Evolutionary conservation across 2,113 vertebrate species (phyloP).

Genomic region (Eptesicus fuscus): DNA sequence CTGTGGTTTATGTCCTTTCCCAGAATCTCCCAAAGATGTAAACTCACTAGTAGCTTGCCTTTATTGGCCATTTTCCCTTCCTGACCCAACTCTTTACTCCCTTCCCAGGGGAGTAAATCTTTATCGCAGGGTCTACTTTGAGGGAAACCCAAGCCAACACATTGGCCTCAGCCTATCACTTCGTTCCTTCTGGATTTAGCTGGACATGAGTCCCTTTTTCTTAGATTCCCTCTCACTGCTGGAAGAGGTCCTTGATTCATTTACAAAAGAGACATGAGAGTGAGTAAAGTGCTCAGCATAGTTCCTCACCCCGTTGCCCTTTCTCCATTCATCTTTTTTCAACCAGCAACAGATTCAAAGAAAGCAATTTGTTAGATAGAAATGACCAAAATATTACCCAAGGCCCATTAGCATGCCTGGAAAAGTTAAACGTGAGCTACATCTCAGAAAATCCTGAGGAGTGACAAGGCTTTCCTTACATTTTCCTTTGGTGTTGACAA

Average conservation of each 20-base stretch:
- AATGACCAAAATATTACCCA: constrained; percentile 41
- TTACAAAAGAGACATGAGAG: neutral
- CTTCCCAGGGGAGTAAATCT: neutral
- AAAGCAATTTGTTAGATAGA: constrained; percentile 28
- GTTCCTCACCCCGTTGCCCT: neutral
- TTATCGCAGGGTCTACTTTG: neutral
- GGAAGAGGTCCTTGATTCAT: neutral
- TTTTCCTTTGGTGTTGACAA: constrained; percentile 48
- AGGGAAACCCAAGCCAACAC: neutral
- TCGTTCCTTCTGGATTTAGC: neutral
- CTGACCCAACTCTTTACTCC: neutral
- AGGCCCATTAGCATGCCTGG: neutral
- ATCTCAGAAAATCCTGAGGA: constrained; percentile 27
- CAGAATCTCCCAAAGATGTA: neutral
- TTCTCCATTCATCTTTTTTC: neutral
- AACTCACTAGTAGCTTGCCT: neutral
- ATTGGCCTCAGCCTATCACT: neutral
- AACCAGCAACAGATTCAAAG: neutral
- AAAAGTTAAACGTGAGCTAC: neutral
- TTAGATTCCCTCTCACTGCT: neutral
- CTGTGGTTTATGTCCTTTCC: neutral
- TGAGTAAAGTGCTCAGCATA: neutral
- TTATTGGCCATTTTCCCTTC: neutral
- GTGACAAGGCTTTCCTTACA: constrained; percentile 48
- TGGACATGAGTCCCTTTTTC: neutral